These are phyloP conservation scores for Lottia gigantea DNA, from an alignment of 2,888 invertebrate genomes.

Conservation along the genomic window DNA sequence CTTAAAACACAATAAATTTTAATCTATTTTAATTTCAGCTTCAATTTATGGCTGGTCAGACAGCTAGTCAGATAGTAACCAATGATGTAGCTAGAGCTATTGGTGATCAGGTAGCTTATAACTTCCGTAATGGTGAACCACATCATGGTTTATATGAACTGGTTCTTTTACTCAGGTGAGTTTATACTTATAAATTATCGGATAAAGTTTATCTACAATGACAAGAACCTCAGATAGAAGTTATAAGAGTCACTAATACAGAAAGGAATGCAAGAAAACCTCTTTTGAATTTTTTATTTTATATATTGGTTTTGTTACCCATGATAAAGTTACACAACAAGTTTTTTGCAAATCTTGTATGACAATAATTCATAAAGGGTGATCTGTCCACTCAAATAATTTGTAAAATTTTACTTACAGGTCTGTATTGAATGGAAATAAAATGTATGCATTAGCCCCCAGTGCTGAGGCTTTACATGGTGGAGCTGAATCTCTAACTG, in stretches of 20 bases:
- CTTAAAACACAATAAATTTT: no score
- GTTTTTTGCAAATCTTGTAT: no score
- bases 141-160: slow-evolving; percentile 13
- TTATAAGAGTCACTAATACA: no score
- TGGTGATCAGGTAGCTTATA: neutral
- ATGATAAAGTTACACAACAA: no score
- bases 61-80: neutral
- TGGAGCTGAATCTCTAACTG: neutral
- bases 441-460: neutral
- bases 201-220: no score
- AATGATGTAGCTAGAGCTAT: slow-evolving; percentile 9
- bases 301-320: no score
- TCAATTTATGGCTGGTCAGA: slow-evolving; percentile 11
- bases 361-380: no score
- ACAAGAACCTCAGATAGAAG: no score
- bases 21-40: slow-evolving; percentile 4
- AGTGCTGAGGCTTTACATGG: slow-evolving; percentile 4
- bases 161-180: slow-evolving; percentile 12
- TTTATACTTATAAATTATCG: no score
- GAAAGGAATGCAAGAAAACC: no score
- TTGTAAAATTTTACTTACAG: neutral
- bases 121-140: slow-evolving; percentile 12
- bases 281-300: no score
- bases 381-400: no score
- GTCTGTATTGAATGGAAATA: neutral